A percentile compares a stretch with the other conserved stretches of the same genome.
Conservation (phyloP, 2,797 vertebrate genomes). For the Lycodopsis pacificus region DNA sequence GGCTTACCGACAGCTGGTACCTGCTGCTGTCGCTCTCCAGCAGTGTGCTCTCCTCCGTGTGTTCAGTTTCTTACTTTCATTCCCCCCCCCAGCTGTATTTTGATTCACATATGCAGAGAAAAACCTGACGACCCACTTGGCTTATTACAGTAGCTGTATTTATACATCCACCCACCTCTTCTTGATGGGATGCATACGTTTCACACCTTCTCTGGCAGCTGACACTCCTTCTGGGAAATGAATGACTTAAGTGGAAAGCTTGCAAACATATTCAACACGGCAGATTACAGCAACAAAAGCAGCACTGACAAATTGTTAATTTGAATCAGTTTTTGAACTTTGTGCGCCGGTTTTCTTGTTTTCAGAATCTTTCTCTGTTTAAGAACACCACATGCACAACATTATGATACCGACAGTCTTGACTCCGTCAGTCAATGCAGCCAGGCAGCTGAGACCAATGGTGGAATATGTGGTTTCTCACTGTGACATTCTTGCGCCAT, state of each 20-base stretch:
- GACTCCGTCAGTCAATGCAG: slow-evolving; percentile 2
- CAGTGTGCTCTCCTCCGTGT: not conserved
- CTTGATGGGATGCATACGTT: slow-evolving; percentile 10
- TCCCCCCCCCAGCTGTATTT: not conserved
- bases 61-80: not conserved
- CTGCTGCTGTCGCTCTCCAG: not conserved
- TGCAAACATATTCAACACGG: not conserved
- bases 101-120: slow-evolving; percentile 7
- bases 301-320: not conserved
- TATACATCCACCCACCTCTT: slow-evolving; percentile 30
- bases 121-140: slow-evolving; percentile 36
- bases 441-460: slow-evolving; percentile 6
- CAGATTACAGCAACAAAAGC: not conserved
- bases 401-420: not conserved
- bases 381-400: not conserved
- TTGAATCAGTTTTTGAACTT: not conserved
- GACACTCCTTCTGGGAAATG: slow-evolving; percentile 9
- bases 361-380: not conserved
- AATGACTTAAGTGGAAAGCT: slow-evolving; percentile 1
- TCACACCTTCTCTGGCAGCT: slow-evolving; percentile 30
- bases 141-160: slow-evolving; percentile 15
- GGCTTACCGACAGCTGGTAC: not conserved
- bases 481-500: not conserved
- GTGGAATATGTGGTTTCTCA: slow-evolving; percentile 14
- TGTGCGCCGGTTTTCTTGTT: not conserved